Conservation (phyloP, 2,113 vertebrate species). For the Anguilla rostrata region DNA sequence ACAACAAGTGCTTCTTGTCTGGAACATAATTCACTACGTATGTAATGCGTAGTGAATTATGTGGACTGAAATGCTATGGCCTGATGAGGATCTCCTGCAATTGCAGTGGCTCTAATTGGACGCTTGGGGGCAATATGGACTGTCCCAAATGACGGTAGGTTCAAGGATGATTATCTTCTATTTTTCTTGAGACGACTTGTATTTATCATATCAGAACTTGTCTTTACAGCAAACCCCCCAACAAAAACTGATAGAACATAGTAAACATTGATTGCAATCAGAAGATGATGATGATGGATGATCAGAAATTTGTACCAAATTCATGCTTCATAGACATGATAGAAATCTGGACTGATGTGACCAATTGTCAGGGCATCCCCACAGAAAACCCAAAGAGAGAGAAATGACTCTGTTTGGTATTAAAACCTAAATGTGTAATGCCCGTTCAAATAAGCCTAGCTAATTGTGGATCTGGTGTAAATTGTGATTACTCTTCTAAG, state of each 20-base stretch:
- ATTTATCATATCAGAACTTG: background rate
- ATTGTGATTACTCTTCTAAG: background rate
- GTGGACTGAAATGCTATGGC: background rate
- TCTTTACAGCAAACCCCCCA: background rate
- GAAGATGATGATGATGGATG: too few relatives aligned
- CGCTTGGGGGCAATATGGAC: constrained; percentile 17
- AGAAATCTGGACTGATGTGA: background rate
- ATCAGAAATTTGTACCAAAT: background rate
- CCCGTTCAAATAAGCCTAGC: background rate
- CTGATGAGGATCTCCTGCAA: background rate
- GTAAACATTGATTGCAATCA: background rate
- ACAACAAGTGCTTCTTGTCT: background rate
- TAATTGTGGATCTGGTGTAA: background rate
- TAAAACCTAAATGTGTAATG: background rate
- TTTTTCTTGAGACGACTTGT: background rate
- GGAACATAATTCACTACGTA: background rate
- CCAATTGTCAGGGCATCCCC: background rate
- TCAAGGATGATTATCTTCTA: background rate
- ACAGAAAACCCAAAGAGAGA: background rate
- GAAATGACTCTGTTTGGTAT: background rate
- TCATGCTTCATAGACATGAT: background rate
- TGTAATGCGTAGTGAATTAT: background rate
- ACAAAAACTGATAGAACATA: background rate
- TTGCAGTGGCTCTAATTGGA: background rate
- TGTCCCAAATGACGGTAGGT: background rate